Evolutionary conservation across 2,888 invertebrate species (phyloP), one percentile per base, ranked within the genome.

Genomic region (Drosophila suboccidentalis): DNA sequence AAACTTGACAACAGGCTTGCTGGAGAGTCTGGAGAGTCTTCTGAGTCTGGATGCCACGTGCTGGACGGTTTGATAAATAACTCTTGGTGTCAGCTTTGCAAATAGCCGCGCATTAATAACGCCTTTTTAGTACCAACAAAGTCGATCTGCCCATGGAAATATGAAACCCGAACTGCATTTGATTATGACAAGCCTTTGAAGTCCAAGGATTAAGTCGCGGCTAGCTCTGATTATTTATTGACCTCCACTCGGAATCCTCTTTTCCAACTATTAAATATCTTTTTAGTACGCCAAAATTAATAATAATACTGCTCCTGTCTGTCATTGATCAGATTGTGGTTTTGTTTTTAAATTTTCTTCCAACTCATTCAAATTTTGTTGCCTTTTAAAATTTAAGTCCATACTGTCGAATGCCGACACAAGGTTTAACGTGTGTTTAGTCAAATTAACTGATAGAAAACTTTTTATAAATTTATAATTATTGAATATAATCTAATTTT

Each of bases 101-200:
- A 83, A 83, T 82, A 77, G 82, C 70, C 53, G 65, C 50, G 66
- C 85, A 83, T 83, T 83, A 83, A 84, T 83, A 83, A 79, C 77
- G 75, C 80, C 85, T 77, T 79, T 71, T 82, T 77, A 74, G 53
- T 55, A 19, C 68, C 68, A 63, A 68, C 55, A 67, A 44, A 50
- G 63, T 51, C 22, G 22, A 3, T 19, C 13, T 4, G 15, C 3
- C 26, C 32, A 22, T n/a, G 43, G 71, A 62, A 58, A 71, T 71
- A 34, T 39, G 71, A 63, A 67, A 71, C 62, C 39, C 29, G 13
- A n/a, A 22, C 29, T 58, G 0, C 43, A 22, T 22, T 44, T 32
- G 44, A 32, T 11, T 36, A 36, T 32, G 32, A 22, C 55, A 57
- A 22, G 55, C 11, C 55, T 26, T 44, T 22, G 22, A 57, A 44